Percentiles rank a stretch among this genome's conserved stretches.
phyloP scores from a whole-genome alignment of 2,888 invertebrate species.

The Taenaris catops region DNA sequence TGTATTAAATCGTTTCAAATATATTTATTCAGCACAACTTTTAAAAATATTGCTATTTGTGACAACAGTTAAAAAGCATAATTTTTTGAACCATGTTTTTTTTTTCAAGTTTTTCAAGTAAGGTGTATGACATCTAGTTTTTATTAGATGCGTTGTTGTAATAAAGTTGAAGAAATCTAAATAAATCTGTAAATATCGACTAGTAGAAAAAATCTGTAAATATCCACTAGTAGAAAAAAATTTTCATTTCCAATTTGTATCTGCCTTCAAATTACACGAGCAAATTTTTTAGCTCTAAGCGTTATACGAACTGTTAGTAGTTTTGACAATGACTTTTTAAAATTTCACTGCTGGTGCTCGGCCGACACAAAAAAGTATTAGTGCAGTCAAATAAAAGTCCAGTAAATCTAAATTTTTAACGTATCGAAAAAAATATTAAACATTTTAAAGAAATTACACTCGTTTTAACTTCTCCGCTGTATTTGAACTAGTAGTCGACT shows the following conservation, averaged over 20 bases:
- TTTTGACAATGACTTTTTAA: conserved; percentile 20
- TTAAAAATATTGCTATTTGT: too few relatives aligned
- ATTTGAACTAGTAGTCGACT: background rate
- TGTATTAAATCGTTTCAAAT: too few relatives aligned
- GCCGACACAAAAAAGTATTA: conserved; percentile 10
- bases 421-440: background rate
- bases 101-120: too few relatives aligned
- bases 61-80: too few relatives aligned
- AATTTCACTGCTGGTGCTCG: conserved; percentile 11
- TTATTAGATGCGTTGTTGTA: too few relatives aligned
- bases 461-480: background rate
- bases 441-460: background rate
- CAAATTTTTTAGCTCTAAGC: conserved; percentile 6
- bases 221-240: too few relatives aligned
- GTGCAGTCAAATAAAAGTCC: conserved; percentile 10
- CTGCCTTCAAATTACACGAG: conserved; percentile 3
- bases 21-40: too few relatives aligned
- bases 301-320: conserved; percentile 11
- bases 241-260: background rate
- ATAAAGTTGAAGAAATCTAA: too few relatives aligned
- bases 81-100: too few relatives aligned
- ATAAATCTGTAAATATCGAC: too few relatives aligned
- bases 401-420: conserved; percentile 4
- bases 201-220: too few relatives aligned
- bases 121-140: too few relatives aligned